Evolutionary conservation across 2,797 vertebrate genomes (phyloP).

Genomic region (Parambassis ranga): DNA sequence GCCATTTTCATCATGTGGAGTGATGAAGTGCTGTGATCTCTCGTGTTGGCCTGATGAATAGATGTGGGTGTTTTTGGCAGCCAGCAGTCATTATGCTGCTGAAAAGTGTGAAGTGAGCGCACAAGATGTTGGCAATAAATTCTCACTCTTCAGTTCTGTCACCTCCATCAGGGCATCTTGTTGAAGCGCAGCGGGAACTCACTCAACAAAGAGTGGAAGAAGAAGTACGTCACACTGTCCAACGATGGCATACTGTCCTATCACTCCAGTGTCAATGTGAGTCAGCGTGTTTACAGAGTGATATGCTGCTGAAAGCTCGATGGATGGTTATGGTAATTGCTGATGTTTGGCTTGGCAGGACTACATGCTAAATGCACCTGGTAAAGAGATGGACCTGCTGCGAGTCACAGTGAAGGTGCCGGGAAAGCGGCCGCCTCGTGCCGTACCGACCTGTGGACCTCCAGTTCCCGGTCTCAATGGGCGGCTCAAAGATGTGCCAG

Average conservation of each 20-base stretch:
- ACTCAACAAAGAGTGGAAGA: constrained; percentile 97
- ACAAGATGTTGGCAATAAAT: constrained; percentile 24
- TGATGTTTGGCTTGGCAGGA: constrained; percentile 77
- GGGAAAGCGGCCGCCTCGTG: constrained; percentile 90
- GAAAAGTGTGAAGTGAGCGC: constrained; percentile 31
- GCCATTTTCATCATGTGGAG: constrained; percentile 32
- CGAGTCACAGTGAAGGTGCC: constrained; percentile 94
- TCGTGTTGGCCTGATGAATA: constrained; percentile 35
- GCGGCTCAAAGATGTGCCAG: constrained; percentile 83
- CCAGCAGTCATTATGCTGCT: not conserved
- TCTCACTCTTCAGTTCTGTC: constrained; percentile 26
- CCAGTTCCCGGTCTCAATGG: constrained; percentile 88
- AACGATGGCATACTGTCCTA: constrained; percentile 92
- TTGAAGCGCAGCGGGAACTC: constrained; percentile 93
- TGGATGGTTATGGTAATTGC: constrained; percentile 14
- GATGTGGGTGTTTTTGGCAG: constrained; percentile 47
- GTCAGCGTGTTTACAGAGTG: constrained; percentile 49
- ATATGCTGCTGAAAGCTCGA: not conserved
- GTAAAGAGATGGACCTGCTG: constrained; percentile 93
- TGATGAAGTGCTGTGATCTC: constrained; percentile 30
- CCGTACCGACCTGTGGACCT: constrained; percentile 84
- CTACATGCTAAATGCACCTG: constrained; percentile 90
- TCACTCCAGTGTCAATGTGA: constrained; percentile 92
- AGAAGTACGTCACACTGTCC: constrained; percentile 92
- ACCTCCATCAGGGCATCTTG: constrained; percentile 84